phyloP scores from a whole-genome alignment of 2,113 vertebrate genomes.

The Pitta sordida region DNA sequence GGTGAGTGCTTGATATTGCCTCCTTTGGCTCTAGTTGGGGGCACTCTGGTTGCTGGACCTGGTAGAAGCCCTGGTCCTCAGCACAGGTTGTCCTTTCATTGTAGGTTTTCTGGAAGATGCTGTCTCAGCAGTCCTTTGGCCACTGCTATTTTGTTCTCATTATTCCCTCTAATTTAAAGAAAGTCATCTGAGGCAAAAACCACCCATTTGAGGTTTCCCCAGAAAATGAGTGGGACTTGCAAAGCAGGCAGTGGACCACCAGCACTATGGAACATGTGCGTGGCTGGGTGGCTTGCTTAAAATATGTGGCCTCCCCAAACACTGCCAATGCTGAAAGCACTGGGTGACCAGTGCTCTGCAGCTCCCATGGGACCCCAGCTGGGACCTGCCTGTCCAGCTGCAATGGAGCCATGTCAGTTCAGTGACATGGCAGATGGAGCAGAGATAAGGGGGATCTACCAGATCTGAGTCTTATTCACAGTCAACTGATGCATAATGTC shows the following conservation, averaged over 20 bases:
- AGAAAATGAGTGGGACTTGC: background rate
- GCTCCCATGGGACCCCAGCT: background rate
- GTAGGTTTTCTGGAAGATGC: background rate
- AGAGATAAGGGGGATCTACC: background rate
- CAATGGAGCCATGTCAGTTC: background rate
- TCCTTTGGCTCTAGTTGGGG: background rate
- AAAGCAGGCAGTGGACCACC: background rate
- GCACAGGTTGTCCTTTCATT: background rate
- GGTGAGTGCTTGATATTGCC: rapidly evolving
- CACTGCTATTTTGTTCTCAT: background rate
- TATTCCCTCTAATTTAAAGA: background rate
- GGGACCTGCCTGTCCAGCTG: rapidly evolving
- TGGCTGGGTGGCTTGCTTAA: background rate
- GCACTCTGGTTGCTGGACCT: background rate
- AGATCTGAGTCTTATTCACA: background rate
- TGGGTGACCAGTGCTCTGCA: background rate
- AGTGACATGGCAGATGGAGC: background rate
- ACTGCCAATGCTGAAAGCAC: background rate
- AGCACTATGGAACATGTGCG: background rate
- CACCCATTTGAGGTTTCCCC: background rate
- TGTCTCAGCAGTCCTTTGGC: background rate
- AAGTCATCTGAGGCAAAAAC: background rate
- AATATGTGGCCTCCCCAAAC: rapidly evolving
- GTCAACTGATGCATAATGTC: background rate
- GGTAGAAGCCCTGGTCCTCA: background rate